These are phyloP conservation scores for Sarcophaga peregrina DNA, from an alignment of 1,140 invertebrate genomes.

Conservation along the genomic window DNA sequence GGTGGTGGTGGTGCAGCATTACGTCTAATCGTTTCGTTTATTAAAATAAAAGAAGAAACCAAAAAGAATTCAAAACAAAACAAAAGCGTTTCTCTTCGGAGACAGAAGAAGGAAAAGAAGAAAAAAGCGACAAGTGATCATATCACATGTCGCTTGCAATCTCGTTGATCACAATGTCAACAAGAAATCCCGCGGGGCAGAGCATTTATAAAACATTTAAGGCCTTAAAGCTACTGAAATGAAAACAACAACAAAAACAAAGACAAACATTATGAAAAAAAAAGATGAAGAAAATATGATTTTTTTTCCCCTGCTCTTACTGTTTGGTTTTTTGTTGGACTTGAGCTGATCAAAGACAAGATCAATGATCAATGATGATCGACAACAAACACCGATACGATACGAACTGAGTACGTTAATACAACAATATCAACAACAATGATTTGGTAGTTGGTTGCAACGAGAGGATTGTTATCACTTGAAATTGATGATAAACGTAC, in stretches of 20 bases:
- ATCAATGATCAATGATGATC: constrained; percentile 38
- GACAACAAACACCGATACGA: constrained; percentile 35
- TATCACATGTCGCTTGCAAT: constrained; percentile 62
- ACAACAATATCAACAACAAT: background rate
- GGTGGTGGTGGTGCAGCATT: no score
- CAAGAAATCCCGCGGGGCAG: constrained; percentile 64
- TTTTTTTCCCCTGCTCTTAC: background rate
- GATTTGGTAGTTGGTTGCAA: background rate
- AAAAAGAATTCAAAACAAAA: constrained; percentile 48
- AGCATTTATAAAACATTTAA: constrained; percentile 66
- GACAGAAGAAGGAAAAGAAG: background rate
- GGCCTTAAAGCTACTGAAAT: constrained; percentile 54
- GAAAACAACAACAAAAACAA: constrained; percentile 56
- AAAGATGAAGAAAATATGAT: constrained; percentile 29
- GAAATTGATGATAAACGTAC: constrained; percentile 36
- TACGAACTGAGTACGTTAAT: background rate
- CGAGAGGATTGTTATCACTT: constrained; percentile 26
- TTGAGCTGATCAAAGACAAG: constrained; percentile 22
- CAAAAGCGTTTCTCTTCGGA: constrained; percentile 34
- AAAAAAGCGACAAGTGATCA: constrained; percentile 63
- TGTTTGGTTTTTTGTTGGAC: background rate
- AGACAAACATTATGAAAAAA: constrained; percentile 21
- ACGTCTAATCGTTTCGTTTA: constrained; percentile 41
- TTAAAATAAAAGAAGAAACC: constrained; percentile 28
- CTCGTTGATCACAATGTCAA: constrained; percentile 65